Conservation (phyloP, 2,113 vertebrate genomes). For the Apodemus sylvaticus region DNA sequence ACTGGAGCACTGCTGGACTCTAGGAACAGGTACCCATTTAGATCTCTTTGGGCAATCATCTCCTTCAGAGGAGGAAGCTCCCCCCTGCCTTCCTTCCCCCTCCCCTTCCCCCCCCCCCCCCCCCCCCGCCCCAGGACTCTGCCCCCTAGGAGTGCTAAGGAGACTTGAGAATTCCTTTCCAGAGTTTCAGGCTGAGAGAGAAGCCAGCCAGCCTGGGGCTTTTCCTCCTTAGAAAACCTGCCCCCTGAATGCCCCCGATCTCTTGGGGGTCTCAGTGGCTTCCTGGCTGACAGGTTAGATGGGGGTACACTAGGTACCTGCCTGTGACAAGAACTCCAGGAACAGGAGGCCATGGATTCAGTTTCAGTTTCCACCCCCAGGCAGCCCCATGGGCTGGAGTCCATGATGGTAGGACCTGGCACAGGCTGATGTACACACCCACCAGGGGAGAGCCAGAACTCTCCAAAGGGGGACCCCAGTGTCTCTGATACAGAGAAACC, state of each 20-base stretch:
- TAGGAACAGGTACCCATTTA: background rate
- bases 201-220: background rate
- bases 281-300: background rate
- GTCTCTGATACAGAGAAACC: background rate
- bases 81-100: too few species aligned
- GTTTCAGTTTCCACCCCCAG: background rate
- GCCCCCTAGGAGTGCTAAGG: accelerated
- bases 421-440: background rate
- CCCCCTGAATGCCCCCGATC: too few species aligned
- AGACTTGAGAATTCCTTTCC: background rate
- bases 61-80: too few species aligned
- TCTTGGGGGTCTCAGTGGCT: background rate
- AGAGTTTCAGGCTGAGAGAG: background rate
- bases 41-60: too few species aligned
- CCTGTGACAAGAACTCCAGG: background rate
- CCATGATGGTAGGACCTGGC: too few species aligned
- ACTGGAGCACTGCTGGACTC: background rate
- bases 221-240: background rate
- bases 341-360: background rate
- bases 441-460: background rate
- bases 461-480: accelerated
- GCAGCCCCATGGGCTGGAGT: background rate
- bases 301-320: background rate
- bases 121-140: background rate
- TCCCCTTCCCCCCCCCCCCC: too few species aligned